These are phyloP conservation scores for Dicerorhinus sumatrensis DNA, from an alignment of 2,113 vertebrate genomes.

Conservation along the genomic window DNA sequence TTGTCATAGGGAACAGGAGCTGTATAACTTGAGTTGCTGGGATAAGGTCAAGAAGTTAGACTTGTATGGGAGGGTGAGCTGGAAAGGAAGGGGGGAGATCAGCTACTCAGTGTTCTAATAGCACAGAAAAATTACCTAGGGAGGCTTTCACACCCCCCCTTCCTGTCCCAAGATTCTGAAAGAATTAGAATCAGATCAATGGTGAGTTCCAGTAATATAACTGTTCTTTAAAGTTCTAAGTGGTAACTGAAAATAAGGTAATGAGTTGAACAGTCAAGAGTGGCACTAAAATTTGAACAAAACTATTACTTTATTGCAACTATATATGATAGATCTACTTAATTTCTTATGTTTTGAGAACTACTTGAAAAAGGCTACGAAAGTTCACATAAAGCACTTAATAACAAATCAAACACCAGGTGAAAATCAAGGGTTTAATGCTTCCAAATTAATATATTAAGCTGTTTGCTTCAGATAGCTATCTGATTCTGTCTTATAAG, in stretches of 20 bases:
- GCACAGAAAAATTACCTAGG: background rate
- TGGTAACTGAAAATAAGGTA: slow-evolving; percentile 30
- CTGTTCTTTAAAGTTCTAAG: slow-evolving; percentile 54
- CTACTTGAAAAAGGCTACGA: slow-evolving; percentile 20
- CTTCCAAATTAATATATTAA: background rate
- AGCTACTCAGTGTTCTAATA: background rate
- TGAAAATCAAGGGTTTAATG: slow-evolving; percentile 43
- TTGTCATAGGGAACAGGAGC: background rate
- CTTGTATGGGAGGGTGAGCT: background rate
- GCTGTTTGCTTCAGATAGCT: background rate
- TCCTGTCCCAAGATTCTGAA: background rate
- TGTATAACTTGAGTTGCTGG: background rate
- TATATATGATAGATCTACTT: background rate
- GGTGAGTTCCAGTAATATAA: background rate
- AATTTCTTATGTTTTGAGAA: slow-evolving; percentile 54
- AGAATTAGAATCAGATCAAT: background rate
- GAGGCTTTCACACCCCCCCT: background rate
- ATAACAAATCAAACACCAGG: background rate
- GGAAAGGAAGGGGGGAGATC: background rate
- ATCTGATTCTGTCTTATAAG: background rate
- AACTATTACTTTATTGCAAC: background rate
- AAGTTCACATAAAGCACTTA: slow-evolving; percentile 26
- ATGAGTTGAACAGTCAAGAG: background rate
- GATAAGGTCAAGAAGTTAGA: background rate
- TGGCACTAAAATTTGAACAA: background rate